Evolutionary conservation across 2,888 invertebrate species (phyloP), one percentile per base, ranked within the genome.

Genomic region (Drosophila greeni): DNA sequence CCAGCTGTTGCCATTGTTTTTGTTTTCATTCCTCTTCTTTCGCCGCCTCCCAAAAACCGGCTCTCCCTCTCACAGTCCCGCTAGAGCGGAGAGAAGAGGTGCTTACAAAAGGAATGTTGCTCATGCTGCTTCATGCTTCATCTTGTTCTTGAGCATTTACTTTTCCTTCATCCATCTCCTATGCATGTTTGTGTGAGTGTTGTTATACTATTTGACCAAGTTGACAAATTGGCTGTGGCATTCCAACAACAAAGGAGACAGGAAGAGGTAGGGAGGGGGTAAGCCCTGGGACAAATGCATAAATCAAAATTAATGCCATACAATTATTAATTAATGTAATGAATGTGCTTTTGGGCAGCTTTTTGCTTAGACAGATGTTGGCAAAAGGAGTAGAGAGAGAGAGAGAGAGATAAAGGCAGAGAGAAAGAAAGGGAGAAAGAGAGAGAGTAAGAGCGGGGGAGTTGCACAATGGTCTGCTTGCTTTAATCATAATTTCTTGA

Each of bases 321-420:
- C 71, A 81, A 80, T 81, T 85, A 81, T 85, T 80, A 85, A 80
- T 80, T 85, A 81, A 85, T 69, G 56, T 83, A 81, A 85, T 85
- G 83, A 85, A 80, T 80, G 78, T 71, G 74, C 58, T 39, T 61
- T 57, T 65, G 56, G 66, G 47, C 34, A 52, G 61, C 51, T 51
- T 31, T 36, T 37, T 58, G 68, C 49, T 34, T 67, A 42, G 66
- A 56, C 72, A 49, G 40, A 58, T 49, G 29, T 62, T 24, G 59
- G 53, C 47, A 36, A 52, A 57, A 11, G 39, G 18, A 31, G 29
- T 4, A 14, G 16, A 16, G 34, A 12, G 23, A 7, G 36, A 16
- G 33, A 4, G 18, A 33, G 34, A 18, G 12, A 18, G 18, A 20
- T n/a, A n/a, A n/a, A n/a, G n/a, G n/a, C n/a, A 12, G 23, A 7